Evolutionary conservation across 2,888 invertebrate genomes (phyloP).

Genomic region (Muschampia staudingeri): DNA sequence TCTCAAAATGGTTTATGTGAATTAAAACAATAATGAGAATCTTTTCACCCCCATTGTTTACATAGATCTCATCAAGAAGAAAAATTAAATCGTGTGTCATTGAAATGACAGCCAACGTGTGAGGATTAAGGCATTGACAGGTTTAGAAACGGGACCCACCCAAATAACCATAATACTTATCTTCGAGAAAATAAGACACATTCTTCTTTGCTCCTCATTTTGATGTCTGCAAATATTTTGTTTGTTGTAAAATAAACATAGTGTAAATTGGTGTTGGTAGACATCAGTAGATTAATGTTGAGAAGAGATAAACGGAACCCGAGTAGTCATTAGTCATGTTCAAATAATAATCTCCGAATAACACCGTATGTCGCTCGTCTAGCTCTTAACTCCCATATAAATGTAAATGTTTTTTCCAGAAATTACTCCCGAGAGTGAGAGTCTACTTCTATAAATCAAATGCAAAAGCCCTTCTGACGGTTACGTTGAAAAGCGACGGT

Average conservation of each 20-base stretch:
- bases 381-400: slow-evolving; percentile 26
- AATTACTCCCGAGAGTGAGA: slow-evolving; percentile 17
- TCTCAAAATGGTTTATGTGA: slow-evolving; percentile 46
- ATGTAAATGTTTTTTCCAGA: slow-evolving; percentile 35
- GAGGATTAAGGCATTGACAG: slow-evolving; percentile 75
- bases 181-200: slow-evolving; percentile 47
- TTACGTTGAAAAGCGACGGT: background rate
- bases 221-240: slow-evolving; percentile 66
- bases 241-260: slow-evolving; percentile 84
- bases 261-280: slow-evolving; percentile 86
- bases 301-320: slow-evolving; percentile 77
- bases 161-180: slow-evolving; percentile 15
- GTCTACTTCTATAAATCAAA: slow-evolving; percentile 19
- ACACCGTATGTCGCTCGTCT: slow-evolving; percentile 83
- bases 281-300: slow-evolving; percentile 87
- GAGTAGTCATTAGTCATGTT: slow-evolving; percentile 88
- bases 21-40: background rate
- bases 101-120: slow-evolving; percentile 85
- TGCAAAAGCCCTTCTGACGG: background rate
- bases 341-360: slow-evolving; percentile 87
- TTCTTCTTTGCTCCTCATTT: slow-evolving; percentile 26
- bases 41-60: slow-evolving; percentile 78
- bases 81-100: slow-evolving; percentile 87
- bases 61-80: slow-evolving; percentile 83
- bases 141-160: slow-evolving; percentile 32